Conservation (phyloP, 1,140 invertebrate genomes). For the Cherax quadricarinatus region DNA sequence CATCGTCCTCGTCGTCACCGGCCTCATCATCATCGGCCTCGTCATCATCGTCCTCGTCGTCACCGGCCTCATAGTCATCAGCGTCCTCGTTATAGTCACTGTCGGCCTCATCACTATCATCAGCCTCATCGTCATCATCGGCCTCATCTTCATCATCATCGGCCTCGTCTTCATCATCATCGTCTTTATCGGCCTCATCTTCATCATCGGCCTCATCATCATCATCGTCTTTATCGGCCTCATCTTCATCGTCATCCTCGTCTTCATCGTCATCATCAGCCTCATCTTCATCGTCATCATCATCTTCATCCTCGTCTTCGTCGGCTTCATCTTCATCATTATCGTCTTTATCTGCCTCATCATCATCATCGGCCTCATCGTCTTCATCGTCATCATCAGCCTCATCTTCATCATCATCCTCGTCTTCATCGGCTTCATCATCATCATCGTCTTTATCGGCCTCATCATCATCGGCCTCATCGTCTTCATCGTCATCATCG, state of each 20-base stretch:
- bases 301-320: background rate
- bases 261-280: background rate
- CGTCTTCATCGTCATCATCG: background rate
- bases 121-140: background rate
- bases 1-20: background rate
- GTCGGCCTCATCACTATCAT: slow-evolving; percentile 21
- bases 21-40: background rate
- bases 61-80: background rate
- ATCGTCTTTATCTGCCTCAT: background rate
- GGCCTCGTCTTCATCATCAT: background rate
- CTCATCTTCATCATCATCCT: slow-evolving; percentile 20
- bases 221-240: background rate
- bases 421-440: background rate
- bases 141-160: background rate
- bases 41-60: slow-evolving; percentile 20
- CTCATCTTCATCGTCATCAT: background rate
- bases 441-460: slow-evolving; percentile 6
- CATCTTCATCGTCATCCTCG: slow-evolving; percentile 5
- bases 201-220: background rate
- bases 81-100: background rate
- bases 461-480: background rate
- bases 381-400: background rate
- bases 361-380: background rate
- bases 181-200: background rate
- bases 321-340: background rate